These are phyloP conservation scores for Pristionchus japonicus DNA, from an alignment of 2,888 invertebrate genomes.

Conservation along the genomic window DNA sequence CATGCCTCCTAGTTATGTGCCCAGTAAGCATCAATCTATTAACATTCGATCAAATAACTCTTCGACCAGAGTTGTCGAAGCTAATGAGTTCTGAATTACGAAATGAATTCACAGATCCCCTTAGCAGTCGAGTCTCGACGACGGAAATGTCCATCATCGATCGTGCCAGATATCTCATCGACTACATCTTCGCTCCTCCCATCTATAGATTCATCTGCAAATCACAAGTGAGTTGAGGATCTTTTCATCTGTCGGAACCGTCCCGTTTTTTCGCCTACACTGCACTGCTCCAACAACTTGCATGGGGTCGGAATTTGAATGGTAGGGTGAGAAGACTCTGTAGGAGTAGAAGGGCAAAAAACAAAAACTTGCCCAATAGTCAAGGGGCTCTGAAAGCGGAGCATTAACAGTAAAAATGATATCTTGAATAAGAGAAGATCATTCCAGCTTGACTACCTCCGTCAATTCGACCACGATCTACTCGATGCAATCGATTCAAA, in stretches of 20 bases:
- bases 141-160: background rate
- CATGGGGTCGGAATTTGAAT: too few relatives aligned
- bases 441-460: background rate
- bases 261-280: too few relatives aligned
- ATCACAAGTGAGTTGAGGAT: background rate
- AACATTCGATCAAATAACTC: too few relatives aligned
- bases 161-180: constrained; percentile 31
- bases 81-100: too few relatives aligned
- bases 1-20: constrained; percentile 18
- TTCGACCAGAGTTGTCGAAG: too few relatives aligned
- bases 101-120: constrained; percentile 13
- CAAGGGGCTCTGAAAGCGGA: too few relatives aligned
- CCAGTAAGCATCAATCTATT: background rate
- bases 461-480: constrained; percentile 25
- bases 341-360: too few relatives aligned
- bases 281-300: too few relatives aligned
- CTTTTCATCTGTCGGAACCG: too few relatives aligned
- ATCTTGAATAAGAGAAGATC: background rate
- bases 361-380: too few relatives aligned
- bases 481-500: constrained; percentile 15
- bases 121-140: background rate
- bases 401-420: too few relatives aligned
- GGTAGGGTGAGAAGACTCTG: too few relatives aligned
- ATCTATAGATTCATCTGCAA: constrained; percentile 5
- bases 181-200: constrained; percentile 12